phyloP scores from a whole-genome alignment of 1,140 invertebrate genomes.

The Bombus difficillimus region DNA sequence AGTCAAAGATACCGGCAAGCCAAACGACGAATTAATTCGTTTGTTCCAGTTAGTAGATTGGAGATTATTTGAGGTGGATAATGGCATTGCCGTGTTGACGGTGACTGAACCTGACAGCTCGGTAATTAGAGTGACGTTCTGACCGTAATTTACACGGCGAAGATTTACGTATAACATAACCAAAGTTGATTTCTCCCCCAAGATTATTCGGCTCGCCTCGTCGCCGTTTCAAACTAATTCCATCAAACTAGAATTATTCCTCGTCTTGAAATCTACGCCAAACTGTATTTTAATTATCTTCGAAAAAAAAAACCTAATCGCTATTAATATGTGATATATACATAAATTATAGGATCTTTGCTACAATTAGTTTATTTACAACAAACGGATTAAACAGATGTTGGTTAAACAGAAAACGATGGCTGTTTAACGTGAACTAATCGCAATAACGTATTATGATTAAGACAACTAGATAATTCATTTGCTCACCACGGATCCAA shows the following conservation, averaged over 20 bases:
- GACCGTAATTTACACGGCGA: neutral
- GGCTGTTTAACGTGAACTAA: too few relatives aligned
- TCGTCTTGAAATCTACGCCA: too few relatives aligned
- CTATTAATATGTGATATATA: too few relatives aligned
- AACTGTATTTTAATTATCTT: too few relatives aligned
- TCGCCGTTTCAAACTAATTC: neutral
- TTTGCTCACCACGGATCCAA: too few relatives aligned
- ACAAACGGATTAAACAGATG: too few relatives aligned
- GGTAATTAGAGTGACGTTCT: conserved; percentile 1
- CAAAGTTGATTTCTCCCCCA: neutral
- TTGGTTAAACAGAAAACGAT: too few relatives aligned
- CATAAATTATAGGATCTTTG: too few relatives aligned
- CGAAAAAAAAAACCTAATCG: too few relatives aligned
- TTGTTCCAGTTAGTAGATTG: neutral
- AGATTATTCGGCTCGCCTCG: neutral
- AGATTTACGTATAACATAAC: neutral
- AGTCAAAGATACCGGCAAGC: neutral
- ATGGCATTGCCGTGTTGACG: neutral
- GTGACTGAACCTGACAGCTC: conserved; percentile 1
- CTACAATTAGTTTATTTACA: too few relatives aligned
- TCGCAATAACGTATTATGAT: too few relatives aligned
- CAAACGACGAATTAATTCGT: neutral
- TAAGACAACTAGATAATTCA: too few relatives aligned
- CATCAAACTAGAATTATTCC: neutral
- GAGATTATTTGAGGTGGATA: neutral